Evolutionary conservation across 2,113 vertebrate species (phyloP).

Genomic region (Salminus brasiliensis): DNA sequence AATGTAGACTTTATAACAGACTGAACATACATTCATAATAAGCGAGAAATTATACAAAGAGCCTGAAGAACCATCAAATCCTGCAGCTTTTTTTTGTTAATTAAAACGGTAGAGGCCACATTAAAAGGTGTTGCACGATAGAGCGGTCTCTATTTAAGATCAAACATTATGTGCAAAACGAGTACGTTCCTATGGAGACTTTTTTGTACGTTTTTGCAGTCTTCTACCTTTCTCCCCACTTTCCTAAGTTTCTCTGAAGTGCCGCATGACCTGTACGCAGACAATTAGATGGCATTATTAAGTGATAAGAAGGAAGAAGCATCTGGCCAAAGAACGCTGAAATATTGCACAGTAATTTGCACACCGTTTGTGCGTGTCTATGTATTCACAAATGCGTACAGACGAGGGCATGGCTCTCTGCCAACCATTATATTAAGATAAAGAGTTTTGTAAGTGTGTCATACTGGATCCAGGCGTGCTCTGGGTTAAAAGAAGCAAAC

Average conservation of each 20-base stretch:
- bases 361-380: constrained; percentile 48
- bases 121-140: constrained; percentile 5
- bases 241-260: neutral
- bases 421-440: constrained; percentile 46
- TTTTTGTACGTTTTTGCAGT: constrained; percentile 13
- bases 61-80: neutral
- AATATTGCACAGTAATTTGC: constrained; percentile 65
- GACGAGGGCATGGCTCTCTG: constrained; percentile 62
- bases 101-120: neutral
- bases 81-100: neutral
- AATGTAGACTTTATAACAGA: constrained; percentile 27
- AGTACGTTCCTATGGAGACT: neutral
- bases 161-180: neutral
- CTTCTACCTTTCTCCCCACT: neutral
- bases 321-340: constrained; percentile 33
- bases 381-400: constrained; percentile 52
- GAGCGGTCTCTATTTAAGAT: neutral
- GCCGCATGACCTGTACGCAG: neutral
- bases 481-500: constrained; percentile 3
- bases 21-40: constrained; percentile 41
- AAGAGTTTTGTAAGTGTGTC: constrained; percentile 40
- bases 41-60: constrained; percentile 2
- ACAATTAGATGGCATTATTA: neutral
- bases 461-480: constrained; percentile 16
- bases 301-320: constrained; percentile 8